These are phyloP conservation scores for Girardia tigrina DNA, from an alignment of 2,888 invertebrate genomes.

Conservation along the genomic window DNA sequence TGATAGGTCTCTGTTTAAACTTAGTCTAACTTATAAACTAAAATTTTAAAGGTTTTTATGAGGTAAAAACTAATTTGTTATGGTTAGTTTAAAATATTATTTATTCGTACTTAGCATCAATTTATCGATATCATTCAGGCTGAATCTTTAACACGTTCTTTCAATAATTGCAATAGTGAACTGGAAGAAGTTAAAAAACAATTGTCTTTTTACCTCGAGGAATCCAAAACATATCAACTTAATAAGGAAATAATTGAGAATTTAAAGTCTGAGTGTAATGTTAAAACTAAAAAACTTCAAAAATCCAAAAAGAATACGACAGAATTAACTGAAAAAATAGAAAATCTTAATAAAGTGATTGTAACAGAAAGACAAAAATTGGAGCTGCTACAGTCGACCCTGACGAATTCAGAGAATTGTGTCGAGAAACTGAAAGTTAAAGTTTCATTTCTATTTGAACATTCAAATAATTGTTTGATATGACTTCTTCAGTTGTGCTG, in stretches of 20 bases:
- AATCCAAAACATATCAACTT: background rate
- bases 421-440: background rate
- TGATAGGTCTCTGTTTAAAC: too few relatives aligned
- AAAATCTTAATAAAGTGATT: background rate
- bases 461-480: background rate
- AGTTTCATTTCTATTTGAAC: background rate
- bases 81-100: too few relatives aligned
- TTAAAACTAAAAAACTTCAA: background rate
- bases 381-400: background rate
- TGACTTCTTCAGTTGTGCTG: background rate
- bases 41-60: too few relatives aligned
- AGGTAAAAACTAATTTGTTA: too few relatives aligned
- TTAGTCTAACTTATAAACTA: too few relatives aligned
- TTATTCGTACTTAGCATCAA: too few relatives aligned
- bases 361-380: background rate
- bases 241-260: background rate
- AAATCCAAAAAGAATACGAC: background rate
- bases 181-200: background rate
- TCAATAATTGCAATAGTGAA: background rate
- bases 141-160: background rate
- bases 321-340: background rate
- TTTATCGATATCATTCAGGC: too few relatives aligned
- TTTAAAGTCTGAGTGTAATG: background rate
- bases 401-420: background rate
- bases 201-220: background rate